A percentile compares a stretch with the other conserved stretches of the same genome.
Evolutionary conservation across 1,140 invertebrate species (phyloP).

Genomic region (Heliconius nattereri): DNA sequence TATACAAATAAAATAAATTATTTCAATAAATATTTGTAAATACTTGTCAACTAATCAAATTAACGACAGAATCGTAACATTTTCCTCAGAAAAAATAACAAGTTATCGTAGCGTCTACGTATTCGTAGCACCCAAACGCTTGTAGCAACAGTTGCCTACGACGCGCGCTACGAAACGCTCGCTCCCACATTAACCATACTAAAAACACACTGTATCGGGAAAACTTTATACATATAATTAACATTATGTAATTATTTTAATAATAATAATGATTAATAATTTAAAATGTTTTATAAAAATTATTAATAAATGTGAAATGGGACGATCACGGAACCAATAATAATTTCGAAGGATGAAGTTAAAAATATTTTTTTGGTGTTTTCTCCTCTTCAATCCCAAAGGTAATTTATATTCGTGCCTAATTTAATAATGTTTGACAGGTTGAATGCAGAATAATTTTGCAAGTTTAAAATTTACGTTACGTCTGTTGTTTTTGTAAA

Average conservation of each 20-base stretch:
- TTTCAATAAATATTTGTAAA: neutral
- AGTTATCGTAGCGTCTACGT: slow-evolving; percentile 37
- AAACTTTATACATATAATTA: slow-evolving; percentile 13
- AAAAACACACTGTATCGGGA: neutral
- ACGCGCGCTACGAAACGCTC: slow-evolving; percentile 58
- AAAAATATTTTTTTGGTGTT: slow-evolving; percentile 16
- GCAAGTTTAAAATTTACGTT: neutral
- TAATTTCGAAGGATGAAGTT: slow-evolving; percentile 14
- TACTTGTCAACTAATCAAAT: neutral
- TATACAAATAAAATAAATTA: neutral
- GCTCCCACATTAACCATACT: slow-evolving; percentile 28
- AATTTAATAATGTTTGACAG: slow-evolving; percentile 3
- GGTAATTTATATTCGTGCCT: slow-evolving; percentile 1
- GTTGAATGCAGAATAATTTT: neutral
- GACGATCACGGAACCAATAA: neutral
- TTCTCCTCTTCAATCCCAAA: slow-evolving; percentile 11
- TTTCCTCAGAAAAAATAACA: neutral
- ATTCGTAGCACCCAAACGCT: slow-evolving; percentile 39
- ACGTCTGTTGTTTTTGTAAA: neutral
- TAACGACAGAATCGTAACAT: neutral
- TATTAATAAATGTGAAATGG: slow-evolving; percentile 2
- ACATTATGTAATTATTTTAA: neutral
- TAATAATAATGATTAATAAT: neutral
- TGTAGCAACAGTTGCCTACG: slow-evolving; percentile 70
- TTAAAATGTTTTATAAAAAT: neutral